These are phyloP conservation scores for Morbakka virulenta DNA, from an alignment of 30 jellyfish, hydroid and myxozoan species.

Conservation along the genomic window DNA sequence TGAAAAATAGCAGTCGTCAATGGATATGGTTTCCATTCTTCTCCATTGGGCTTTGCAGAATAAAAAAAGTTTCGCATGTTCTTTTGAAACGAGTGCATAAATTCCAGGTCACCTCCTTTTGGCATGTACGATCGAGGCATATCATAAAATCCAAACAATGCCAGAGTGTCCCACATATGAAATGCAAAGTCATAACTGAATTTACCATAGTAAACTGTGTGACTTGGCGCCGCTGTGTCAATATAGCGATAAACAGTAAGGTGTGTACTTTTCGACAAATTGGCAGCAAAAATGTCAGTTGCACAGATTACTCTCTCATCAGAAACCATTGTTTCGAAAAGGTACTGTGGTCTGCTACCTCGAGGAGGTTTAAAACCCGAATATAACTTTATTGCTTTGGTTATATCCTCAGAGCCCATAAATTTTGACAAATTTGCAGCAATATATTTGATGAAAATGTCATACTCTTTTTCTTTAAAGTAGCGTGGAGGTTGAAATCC, in stretches of 20 bases:
- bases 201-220: not conserved
- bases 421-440: too few species aligned
- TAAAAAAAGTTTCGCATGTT: constrained; percentile 7
- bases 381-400: too few species aligned
- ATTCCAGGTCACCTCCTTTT: not conserved
- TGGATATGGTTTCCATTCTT: constrained; percentile 24
- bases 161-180: constrained; percentile 43
- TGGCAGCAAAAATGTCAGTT: not conserved
- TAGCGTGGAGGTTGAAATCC: constrained; percentile 3
- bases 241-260: constrained; percentile 24
- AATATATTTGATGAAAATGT: too few species aligned
- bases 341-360: too few species aligned
- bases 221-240: constrained; percentile 10
- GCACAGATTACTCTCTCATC: constrained; percentile 61
- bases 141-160: constrained; percentile 44
- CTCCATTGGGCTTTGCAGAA: constrained; percentile 12
- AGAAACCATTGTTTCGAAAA: not conserved
- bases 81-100: constrained; percentile 8
- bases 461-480: not conserved
- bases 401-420: too few species aligned
- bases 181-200: not conserved
- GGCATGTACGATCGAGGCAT: constrained; percentile 6
- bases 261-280: constrained; percentile 10
- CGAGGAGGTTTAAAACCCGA: too few species aligned
- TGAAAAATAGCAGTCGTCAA: constrained; percentile 11